A percentile compares a stretch with the other conserved stretches of the same genome.
phyloP scores from a whole-genome alignment of 2,888 invertebrate species.

The Aplocera efformata region DNA sequence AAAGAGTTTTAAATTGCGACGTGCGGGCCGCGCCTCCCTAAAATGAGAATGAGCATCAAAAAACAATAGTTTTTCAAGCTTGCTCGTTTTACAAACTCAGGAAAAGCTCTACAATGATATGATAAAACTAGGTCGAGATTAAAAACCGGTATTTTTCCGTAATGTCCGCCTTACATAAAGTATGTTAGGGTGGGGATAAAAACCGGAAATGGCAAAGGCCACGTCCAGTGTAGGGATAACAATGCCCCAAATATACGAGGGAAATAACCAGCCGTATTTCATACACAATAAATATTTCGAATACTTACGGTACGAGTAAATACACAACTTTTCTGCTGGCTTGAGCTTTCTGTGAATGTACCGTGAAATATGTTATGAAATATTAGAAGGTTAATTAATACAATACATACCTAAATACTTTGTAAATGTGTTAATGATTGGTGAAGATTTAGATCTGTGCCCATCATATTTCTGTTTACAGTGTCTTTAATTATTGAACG shows the following conservation, averaged over 20 bases:
- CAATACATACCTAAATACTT: too few relatives aligned
- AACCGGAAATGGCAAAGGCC: slow-evolving; percentile 47
- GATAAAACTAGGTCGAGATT: slow-evolving; percentile 16
- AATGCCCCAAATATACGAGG: slow-evolving; percentile 36
- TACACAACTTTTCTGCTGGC: slow-evolving; percentile 1
- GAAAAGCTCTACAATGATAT: slow-evolving; percentile 10
- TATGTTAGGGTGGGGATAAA: slow-evolving; percentile 39
- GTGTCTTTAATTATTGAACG: too few relatives aligned
- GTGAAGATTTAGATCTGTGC: too few relatives aligned
- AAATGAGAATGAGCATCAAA: slow-evolving; percentile 1
- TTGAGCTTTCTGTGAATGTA: too few relatives aligned
- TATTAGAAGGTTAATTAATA: too few relatives aligned
- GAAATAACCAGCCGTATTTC: slow-evolving; percentile 41
- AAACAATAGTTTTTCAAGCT: slow-evolving; percentile 5
- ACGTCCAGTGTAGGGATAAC: slow-evolving; percentile 44
- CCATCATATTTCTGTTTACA: too few relatives aligned
- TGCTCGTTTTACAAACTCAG: slow-evolving; percentile 1
- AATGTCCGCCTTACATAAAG: slow-evolving; percentile 35
- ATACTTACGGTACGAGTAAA: slow-evolving; percentile 6
- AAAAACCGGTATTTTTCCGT: slow-evolving; percentile 17
- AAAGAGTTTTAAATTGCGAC: too few relatives aligned
- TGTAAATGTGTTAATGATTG: too few relatives aligned
- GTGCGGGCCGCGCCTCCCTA: too few relatives aligned
- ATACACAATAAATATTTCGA: slow-evolving; percentile 34
- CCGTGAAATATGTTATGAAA: too few relatives aligned